Evolutionary conservation across 2,888 invertebrate species (phyloP).

Genomic region (Thereva unica): DNA sequence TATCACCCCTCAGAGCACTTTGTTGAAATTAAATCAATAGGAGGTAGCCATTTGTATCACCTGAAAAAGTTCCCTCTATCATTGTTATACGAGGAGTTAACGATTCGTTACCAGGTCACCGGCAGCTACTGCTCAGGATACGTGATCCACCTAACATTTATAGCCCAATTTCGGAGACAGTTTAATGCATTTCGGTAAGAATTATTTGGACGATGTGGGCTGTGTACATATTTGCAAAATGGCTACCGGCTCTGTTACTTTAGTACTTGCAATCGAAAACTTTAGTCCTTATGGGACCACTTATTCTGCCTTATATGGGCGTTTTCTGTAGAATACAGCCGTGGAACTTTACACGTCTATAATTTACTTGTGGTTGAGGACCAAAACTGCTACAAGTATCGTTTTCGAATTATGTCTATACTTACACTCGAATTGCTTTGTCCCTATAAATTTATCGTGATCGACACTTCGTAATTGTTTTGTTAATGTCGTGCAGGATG

Average conservation of each 20-base stretch:
- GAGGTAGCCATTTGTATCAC: too few relatives aligned
- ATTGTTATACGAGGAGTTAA: too few relatives aligned
- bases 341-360: conserved; percentile 25
- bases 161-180: conserved; percentile 26
- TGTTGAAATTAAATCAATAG: too few relatives aligned
- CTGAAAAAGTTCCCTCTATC: too few relatives aligned
- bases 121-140: too few relatives aligned
- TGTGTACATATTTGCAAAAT: conserved; percentile 24
- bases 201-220: conserved; percentile 25
- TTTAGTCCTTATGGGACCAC: conserved; percentile 36
- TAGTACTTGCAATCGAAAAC: conserved; percentile 31
- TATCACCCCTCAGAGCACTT: too few relatives aligned
- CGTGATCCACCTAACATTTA: conserved; percentile 13
- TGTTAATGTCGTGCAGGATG: neutral
- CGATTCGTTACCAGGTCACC: too few relatives aligned
- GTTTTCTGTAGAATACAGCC: conserved; percentile 13
- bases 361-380: conserved; percentile 17
- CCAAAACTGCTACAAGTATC: conserved; percentile 15
- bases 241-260: conserved; percentile 25
- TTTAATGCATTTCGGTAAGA: conserved; percentile 34
- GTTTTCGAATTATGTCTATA: conserved; percentile 22
- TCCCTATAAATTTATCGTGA: conserved; percentile 25
- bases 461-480: neutral
- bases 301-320: conserved; percentile 29
- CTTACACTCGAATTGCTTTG: conserved; percentile 21